Evolutionary conservation across 2,888 invertebrate species (phyloP).

Genomic region (Polyommatus iphigenia): DNA sequence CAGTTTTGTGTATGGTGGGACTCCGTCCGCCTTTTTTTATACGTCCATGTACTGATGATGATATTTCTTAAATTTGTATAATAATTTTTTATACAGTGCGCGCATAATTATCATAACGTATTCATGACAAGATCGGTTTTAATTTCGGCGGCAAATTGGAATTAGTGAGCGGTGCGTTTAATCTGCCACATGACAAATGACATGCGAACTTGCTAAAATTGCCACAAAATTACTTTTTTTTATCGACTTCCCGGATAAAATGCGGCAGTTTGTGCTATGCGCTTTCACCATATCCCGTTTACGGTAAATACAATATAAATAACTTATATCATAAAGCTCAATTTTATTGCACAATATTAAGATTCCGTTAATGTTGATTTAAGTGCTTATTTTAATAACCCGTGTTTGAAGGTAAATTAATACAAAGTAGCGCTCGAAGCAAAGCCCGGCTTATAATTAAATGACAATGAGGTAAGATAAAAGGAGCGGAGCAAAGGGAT

Average conservation of each 20-base stretch:
- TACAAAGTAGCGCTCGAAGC: conserved; percentile 18
- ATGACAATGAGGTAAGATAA: conserved; percentile 32
- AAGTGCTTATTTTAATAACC: conserved; percentile 15
- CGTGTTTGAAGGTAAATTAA: conserved; percentile 22
- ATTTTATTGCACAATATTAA: not conserved
- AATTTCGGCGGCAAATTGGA: conserved; percentile 22
- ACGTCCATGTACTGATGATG: not conserved
- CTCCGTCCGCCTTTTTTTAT: no score
- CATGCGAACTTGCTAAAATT: not conserved
- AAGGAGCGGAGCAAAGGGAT: conserved; percentile 32
- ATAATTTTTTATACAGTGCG: not conserved
- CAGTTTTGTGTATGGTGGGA: no score
- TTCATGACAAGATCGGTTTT: conserved; percentile 28
- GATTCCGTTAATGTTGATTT: conserved; percentile 14
- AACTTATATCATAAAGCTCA: not conserved
- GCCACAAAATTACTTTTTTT: not conserved
- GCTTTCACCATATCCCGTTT: not conserved
- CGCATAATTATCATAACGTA: conserved; percentile 3
- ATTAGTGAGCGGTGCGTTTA: conserved; percentile 12
- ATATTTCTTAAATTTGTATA: not conserved
- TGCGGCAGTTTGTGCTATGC: not conserved
- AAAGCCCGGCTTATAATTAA: conserved; percentile 24
- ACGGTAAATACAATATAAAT: not conserved
- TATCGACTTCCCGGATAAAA: not conserved
- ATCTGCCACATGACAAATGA: conserved; percentile 24